Base-by-base conservation (phyloP, 2,888 invertebrate species). In the Cataglyphis altisquamis region DNA sequence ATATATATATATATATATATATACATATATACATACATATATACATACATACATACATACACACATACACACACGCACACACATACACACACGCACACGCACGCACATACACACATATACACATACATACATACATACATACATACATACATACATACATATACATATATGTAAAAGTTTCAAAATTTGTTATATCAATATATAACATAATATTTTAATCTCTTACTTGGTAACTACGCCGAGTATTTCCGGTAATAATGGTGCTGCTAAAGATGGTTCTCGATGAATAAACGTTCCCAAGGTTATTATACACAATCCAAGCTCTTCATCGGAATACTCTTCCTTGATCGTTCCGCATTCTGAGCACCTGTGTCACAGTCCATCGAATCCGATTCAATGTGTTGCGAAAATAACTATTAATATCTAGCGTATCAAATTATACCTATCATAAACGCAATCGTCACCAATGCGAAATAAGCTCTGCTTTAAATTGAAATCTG, bases 251-350 rank as follows among this genome's bases (percentile, higher is more conserved):
- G 99, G 98, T 86, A 99, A 95, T 92, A 99, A 96, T 0, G 98
- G 98, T 2, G 99, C 99, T n/a, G 99, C 99, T 89, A 98, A 96
- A 1, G 97, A 97, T 0, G 99, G 99, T 95, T 99, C 99, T 32
- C 99, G 96, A 93, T 99, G 99, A 87, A 99, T 98, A 95, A 99
- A 99, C 0, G 99, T 99, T 41, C 98, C 98, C 87, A 99, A 95
- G 86, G 98, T 98, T 68, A 99, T 98, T 90, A 99, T 98, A 92
- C 99, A 97, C 78, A 99, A 96, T 0, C 98, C 99, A 83, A 99
- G 96, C 94, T 99, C 99, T 94, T 99, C 99, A 94, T 99, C 99
- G 87, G 98, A 98, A 95, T 99, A 99, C 94, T 98, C 97, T 94
- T 99, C 98, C 86, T 97, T 96, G 4, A 97, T 96, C 1, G 97